Evolutionary conservation across 2,797 vertebrate species (phyloP).

Genomic region (Malurus leucopterus): DNA sequence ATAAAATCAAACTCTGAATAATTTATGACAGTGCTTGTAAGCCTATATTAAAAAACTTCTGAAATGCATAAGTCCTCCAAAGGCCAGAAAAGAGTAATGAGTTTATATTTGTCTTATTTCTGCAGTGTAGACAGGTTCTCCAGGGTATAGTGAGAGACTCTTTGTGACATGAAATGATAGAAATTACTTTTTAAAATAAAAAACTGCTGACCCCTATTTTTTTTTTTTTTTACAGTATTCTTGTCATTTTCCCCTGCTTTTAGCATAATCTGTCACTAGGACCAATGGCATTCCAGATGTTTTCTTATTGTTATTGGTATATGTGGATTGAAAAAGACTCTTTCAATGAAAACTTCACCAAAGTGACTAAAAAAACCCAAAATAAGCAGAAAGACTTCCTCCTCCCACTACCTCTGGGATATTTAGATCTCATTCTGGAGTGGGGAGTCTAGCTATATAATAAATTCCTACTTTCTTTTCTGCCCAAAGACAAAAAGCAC

Average conservation of each 20-base stretch:
- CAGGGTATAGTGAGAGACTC: not conserved
- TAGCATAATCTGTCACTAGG: not conserved
- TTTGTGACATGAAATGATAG: not conserved
- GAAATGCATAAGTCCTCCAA: not conserved
- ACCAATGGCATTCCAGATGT: not conserved
- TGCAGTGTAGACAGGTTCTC: not conserved
- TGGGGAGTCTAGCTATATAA: not conserved
- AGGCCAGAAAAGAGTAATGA: constrained; percentile 10
- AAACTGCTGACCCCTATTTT: not conserved
- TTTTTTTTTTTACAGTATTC: not conserved
- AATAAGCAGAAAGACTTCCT: not conserved
- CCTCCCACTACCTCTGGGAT: not conserved
- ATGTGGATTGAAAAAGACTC: not conserved
- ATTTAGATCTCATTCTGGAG: not conserved
- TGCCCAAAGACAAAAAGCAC: not conserved
- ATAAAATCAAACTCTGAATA: constrained; percentile 44
- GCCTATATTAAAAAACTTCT: constrained; percentile 40
- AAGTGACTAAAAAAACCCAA: not conserved
- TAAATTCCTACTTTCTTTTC: not conserved
- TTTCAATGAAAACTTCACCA: not conserved
- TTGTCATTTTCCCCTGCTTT: not conserved
- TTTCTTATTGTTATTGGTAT: not conserved
- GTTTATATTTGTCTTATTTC: constrained; percentile 34
- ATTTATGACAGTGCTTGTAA: constrained; percentile 40
- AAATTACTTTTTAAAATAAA: not conserved